Percentiles rank a stretch among this genome's conserved stretches.
phyloP scores from a whole-genome alignment of 2,113 vertebrate species.

The Neomonachus schauinslandi region DNA sequence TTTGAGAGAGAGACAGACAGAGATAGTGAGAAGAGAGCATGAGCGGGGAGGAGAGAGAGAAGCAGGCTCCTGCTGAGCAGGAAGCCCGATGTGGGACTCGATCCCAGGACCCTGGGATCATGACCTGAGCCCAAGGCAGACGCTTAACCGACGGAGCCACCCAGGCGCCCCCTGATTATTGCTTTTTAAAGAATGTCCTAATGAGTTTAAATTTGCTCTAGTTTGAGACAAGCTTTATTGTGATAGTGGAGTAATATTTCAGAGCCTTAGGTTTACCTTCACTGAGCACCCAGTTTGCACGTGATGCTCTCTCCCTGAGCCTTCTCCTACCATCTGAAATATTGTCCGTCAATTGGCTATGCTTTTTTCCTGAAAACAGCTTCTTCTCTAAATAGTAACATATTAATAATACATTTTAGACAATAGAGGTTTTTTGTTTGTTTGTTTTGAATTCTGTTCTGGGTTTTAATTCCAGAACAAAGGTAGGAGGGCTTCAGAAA shows the following conservation, averaged over 20 bases:
- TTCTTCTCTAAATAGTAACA: background rate
- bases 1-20: too few species aligned
- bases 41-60: too few species aligned
- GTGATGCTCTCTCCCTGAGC: background rate
- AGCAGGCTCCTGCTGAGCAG: background rate
- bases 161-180: background rate
- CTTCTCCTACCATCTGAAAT: background rate
- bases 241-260: background rate
- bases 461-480: background rate
- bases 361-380: conserved; percentile 21
- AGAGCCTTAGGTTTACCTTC: background rate
- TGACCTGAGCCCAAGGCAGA: background rate
- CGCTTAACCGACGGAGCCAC: background rate
- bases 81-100: background rate
- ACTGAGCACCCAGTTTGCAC: background rate
- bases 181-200: background rate
- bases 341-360: background rate
- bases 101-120: background rate
- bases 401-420: background rate
- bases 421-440: background rate
- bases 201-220: background rate
- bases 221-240: background rate
- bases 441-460: conserved; percentile 10
- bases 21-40: too few species aligned
- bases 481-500: background rate